A percentile compares a stretch with the other conserved stretches of the same genome.
Conservation (phyloP, 2,797 vertebrate species). For the Sebastes trivittatus region DNA sequence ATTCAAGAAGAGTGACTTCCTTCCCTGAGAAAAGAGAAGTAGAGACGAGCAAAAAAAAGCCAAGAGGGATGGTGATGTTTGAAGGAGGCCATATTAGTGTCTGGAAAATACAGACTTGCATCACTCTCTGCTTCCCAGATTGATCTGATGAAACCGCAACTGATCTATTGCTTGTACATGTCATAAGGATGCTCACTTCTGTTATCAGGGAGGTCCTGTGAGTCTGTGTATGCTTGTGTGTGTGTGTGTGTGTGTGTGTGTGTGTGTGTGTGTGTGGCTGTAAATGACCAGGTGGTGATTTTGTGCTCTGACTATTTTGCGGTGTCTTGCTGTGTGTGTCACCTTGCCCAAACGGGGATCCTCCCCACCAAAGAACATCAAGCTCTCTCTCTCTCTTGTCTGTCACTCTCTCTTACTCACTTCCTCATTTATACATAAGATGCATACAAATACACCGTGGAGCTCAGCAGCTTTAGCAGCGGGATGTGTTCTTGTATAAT, state of each 20-base stretch:
- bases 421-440: background rate
- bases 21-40: conserved; percentile 44
- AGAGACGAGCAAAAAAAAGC: background rate
- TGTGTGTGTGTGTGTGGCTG: conserved; percentile 7
- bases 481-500: conserved; percentile 19
- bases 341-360: conserved; percentile 29
- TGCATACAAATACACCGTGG: background rate
- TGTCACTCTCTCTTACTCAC: background rate
- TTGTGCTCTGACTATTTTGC: conserved; percentile 66
- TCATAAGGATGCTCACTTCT: background rate
- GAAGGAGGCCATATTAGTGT: background rate
- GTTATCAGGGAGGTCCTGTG: background rate
- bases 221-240: background rate
- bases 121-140: conserved; percentile 11
- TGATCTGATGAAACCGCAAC: background rate
- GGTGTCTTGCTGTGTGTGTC: conserved; percentile 43
- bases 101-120: conserved; percentile 1
- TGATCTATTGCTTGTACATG: background rate
- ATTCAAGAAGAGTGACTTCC: conserved; percentile 18
- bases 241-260: background rate
- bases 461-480: conserved; percentile 35
- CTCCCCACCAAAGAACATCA: background rate
- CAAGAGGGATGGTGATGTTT: background rate
- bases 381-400: background rate
- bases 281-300: conserved; percentile 70